Evolutionary conservation across 2,888 invertebrate genomes (phyloP).

Genomic region (Drosophila basisetae): DNA sequence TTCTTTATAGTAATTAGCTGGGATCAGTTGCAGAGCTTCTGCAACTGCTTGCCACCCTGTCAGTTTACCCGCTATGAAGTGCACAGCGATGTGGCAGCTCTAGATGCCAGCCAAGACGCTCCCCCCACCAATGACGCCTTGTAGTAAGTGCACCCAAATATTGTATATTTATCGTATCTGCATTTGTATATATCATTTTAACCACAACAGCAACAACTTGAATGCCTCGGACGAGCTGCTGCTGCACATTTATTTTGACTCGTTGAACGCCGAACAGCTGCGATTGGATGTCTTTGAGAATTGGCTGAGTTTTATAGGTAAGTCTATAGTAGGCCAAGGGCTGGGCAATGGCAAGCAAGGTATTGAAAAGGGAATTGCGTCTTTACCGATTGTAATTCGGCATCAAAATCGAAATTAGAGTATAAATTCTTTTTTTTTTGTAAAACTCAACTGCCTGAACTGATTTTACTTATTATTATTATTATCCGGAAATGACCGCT

Average conservation of each 20-base stretch:
- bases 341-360: not conserved
- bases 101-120: conserved; percentile 7
- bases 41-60: conserved; percentile 86
- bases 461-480: not conserved
- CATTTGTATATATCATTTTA: not conserved
- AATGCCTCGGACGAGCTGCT: conserved; percentile 86
- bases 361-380: no score
- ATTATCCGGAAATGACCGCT: not conserved
- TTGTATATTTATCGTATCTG: not conserved
- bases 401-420: not conserved
- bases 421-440: not conserved
- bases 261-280: conserved; percentile 88
- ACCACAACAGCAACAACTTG: conserved; percentile 51
- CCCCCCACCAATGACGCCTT: conserved; percentile 14
- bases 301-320: conserved; percentile 90
- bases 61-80: conserved; percentile 87
- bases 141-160: conserved; percentile 76
- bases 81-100: conserved; percentile 43
- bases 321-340: conserved; percentile 11
- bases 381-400: not conserved
- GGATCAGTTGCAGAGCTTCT: conserved; percentile 43
- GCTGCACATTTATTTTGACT: conserved; percentile 89
- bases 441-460: not conserved
- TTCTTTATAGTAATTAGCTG: conserved; percentile 21
- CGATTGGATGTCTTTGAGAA: conserved; percentile 88